These are phyloP conservation scores for Pterocles burchelli DNA, from an alignment of 2,113 vertebrate species.

Conservation along the genomic window DNA sequence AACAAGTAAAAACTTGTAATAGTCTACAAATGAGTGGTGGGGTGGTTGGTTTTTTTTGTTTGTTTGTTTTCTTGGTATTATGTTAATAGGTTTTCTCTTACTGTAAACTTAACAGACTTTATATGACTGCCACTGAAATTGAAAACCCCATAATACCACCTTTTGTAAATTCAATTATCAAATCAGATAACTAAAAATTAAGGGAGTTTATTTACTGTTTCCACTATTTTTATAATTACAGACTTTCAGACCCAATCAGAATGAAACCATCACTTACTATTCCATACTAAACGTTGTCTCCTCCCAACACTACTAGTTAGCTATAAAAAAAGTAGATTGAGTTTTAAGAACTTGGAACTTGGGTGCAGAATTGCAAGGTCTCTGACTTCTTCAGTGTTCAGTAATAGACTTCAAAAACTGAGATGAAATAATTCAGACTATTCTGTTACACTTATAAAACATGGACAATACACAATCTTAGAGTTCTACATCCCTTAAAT, in stretches of 20 bases:
- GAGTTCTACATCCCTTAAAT: not conserved
- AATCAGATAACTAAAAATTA: not conserved
- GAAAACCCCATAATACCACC: not conserved
- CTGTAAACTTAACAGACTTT: not conserved
- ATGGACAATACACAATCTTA: not conserved
- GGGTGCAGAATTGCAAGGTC: not conserved
- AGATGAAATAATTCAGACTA: not conserved
- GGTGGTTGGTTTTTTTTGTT: not conserved
- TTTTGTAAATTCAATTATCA: not conserved
- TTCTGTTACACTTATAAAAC: not conserved
- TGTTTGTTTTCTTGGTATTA: not conserved
- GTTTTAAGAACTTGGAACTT: not conserved
- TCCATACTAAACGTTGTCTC: not conserved
- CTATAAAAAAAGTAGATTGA: not conserved
- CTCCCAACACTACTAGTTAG: not conserved
- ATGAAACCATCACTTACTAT: not conserved
- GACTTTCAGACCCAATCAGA: not conserved
- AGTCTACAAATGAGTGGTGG: not conserved
- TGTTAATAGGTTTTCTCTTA: not conserved
- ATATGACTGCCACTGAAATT: not conserved
- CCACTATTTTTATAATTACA: not conserved
- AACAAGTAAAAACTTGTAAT: not conserved
- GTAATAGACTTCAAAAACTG: not conserved
- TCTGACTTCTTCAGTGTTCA: not conserved
- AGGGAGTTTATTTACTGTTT: not conserved